These are phyloP conservation scores for Turritopsis dohrnii DNA, from an alignment of 30 jellyfish, hydroid and myxozoan genomes.

Conservation along the genomic window DNA sequence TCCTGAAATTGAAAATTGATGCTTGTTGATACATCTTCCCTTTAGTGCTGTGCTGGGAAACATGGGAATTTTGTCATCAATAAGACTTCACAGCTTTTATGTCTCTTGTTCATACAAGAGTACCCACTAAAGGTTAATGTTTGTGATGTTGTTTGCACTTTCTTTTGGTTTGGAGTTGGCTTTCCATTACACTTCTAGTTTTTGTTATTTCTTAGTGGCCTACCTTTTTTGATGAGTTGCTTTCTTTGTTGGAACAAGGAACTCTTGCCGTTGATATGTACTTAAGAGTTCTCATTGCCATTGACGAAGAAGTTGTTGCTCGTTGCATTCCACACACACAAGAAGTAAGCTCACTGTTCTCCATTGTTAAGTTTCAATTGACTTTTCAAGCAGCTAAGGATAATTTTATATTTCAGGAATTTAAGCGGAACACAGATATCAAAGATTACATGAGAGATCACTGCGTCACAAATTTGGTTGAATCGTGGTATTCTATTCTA, in stretches of 20 bases:
- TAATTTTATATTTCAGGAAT: conserved; percentile 52
- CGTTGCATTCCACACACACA: conserved; percentile 66
- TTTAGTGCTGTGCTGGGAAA: conserved; percentile 47
- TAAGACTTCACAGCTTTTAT: conserved; percentile 72
- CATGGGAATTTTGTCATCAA: conserved; percentile 54
- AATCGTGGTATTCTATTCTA: conserved; percentile 80
- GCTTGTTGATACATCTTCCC: not conserved
- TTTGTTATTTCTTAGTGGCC: conserved; percentile 52
- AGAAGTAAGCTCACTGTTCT: conserved; percentile 45
- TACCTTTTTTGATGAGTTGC: conserved; percentile 61
- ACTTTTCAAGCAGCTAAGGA: too few relatives aligned
- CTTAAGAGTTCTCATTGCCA: conserved; percentile 69
- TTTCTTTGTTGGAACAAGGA: conserved; percentile 51
- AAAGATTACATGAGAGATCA: conserved; percentile 90
- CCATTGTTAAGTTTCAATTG: too few relatives aligned
- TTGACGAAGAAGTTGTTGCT: conserved; percentile 91
- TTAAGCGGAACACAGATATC: conserved; percentile 52
- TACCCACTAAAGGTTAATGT: conserved; percentile 52
- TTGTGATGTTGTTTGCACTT: not conserved
- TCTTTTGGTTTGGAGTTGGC: not conserved
- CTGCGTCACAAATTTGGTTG: conserved; percentile 75
- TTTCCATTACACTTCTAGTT: not conserved
- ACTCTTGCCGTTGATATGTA: conserved; percentile 69
- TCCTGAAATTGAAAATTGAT: not conserved
- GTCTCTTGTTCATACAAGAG: conserved; percentile 61